Percentiles rank a stretch among this genome's conserved stretches.
Conservation (phyloP, 1,140 invertebrate species). For the Megalopta genalis region DNA sequence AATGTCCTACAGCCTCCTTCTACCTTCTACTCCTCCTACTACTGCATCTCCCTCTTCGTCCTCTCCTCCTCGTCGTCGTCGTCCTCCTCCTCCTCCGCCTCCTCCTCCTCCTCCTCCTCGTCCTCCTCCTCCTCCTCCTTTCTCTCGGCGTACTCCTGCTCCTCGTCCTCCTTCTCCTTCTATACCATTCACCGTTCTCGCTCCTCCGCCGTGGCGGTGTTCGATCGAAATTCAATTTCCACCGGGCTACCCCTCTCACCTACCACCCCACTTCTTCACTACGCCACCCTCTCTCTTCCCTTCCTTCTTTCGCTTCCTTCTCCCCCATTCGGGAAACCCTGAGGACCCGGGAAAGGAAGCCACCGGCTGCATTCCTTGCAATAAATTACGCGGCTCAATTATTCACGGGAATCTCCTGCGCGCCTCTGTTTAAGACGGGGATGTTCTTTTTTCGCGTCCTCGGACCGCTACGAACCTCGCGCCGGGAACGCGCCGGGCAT, state of each 20-base stretch:
- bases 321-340: conserved; percentile 57
- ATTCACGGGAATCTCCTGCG: conserved; percentile 76
- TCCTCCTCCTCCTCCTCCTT: conserved; percentile 29
- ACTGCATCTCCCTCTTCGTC: conserved; percentile 31
- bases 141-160: background rate
- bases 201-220: conserved; percentile 66
- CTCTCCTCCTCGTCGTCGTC: conserved; percentile 33
- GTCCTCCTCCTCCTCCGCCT: conserved; percentile 23
- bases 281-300: conserved; percentile 10
- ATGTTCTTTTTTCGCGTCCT: conserved; percentile 25
- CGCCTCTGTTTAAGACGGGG: conserved; percentile 66
- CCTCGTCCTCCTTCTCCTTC: conserved; percentile 23
- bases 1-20: conserved; percentile 74
- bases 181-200: conserved; percentile 58
- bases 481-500: background rate
- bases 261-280: conserved; percentile 44
- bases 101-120: background rate
- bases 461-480: background rate
- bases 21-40: conserved; percentile 49
- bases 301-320: conserved; percentile 40
- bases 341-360: conserved; percentile 70
- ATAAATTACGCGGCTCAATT: conserved; percentile 79
- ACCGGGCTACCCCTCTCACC: conserved; percentile 72
- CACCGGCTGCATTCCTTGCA: conserved; percentile 74
- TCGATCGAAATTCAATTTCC: conserved; percentile 80